These are phyloP conservation scores for Anomalospiza imberbis DNA, from an alignment of 2,797 vertebrate genomes.

Conservation along the genomic window DNA sequence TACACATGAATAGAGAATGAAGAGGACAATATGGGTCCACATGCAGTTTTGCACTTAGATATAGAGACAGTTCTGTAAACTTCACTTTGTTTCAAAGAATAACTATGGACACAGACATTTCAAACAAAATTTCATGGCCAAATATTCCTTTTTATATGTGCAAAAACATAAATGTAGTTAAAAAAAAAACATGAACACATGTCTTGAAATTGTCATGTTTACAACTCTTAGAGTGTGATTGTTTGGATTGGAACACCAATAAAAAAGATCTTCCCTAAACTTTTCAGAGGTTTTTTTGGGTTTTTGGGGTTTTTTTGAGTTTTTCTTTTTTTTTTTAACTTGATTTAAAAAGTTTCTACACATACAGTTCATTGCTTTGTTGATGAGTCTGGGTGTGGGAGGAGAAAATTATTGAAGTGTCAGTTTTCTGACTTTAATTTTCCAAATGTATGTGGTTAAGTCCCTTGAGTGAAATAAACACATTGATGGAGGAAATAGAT, in stretches of 20 bases:
- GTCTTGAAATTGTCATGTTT: background rate
- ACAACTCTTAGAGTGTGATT: background rate
- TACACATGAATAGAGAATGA: background rate
- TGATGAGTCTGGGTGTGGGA: background rate
- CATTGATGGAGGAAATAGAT: constrained; percentile 8
- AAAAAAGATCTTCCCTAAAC: background rate
- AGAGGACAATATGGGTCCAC: background rate
- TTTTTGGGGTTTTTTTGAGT: rapidly evolving
- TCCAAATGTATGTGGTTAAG: constrained; percentile 16
- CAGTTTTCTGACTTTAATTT: constrained; percentile 40
- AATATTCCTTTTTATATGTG: background rate
- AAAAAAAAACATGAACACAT: background rate
- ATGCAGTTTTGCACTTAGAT: background rate
- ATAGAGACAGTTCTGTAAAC: background rate
- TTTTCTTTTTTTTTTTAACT: background rate
- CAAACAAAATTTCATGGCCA: background rate
- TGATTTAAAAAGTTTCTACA: background rate
- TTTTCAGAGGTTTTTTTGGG: background rate
- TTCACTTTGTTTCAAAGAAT: background rate
- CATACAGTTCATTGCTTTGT: background rate
- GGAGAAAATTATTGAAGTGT: constrained; percentile 11
- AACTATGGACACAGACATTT: background rate
- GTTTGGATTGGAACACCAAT: background rate
- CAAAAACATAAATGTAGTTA: background rate
- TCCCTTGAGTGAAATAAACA: constrained; percentile 25